Percentiles rank a stretch among this genome's conserved stretches.
These are phyloP conservation scores for Serilophus lunatus DNA, from an alignment of 2,113 vertebrate species.

Conservation along the genomic window DNA sequence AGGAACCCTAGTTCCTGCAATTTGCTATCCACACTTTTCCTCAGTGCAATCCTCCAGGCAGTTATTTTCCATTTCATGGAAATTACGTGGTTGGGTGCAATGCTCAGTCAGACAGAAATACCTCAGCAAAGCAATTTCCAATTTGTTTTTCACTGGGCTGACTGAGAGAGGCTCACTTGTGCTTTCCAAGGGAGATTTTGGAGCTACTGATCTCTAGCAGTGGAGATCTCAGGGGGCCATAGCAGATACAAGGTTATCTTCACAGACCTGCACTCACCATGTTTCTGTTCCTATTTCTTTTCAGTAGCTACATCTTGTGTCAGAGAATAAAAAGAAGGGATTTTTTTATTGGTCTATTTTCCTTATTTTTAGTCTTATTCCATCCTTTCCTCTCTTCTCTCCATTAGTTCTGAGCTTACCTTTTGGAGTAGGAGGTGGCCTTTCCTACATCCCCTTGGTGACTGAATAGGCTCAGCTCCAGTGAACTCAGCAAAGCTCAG, in stretches of 20 bases:
- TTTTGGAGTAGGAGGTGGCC: not conserved
- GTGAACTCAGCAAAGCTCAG: not conserved
- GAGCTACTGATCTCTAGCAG: not conserved
- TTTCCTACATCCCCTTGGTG: not conserved
- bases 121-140: not conserved
- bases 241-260: not conserved
- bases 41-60: not conserved
- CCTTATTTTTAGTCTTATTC: not conserved
- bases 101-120: not conserved
- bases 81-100: not conserved
- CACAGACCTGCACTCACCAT: not conserved
- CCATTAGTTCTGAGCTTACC: not conserved
- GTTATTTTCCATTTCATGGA: not conserved
- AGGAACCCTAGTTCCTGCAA: not conserved
- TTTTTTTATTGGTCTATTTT: not conserved
- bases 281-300: not conserved
- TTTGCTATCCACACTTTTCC: not conserved
- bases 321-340: not conserved
- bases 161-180: not conserved
- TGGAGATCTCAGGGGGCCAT: not conserved
- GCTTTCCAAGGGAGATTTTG: not conserved
- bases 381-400: not conserved
- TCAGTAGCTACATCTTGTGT: not conserved
- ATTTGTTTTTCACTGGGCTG: not conserved
- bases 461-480: not conserved